These are phyloP conservation scores for Diplosoma virens DNA, from an alignment of 23 tunicate genomes.

Conservation along the genomic window DNA sequence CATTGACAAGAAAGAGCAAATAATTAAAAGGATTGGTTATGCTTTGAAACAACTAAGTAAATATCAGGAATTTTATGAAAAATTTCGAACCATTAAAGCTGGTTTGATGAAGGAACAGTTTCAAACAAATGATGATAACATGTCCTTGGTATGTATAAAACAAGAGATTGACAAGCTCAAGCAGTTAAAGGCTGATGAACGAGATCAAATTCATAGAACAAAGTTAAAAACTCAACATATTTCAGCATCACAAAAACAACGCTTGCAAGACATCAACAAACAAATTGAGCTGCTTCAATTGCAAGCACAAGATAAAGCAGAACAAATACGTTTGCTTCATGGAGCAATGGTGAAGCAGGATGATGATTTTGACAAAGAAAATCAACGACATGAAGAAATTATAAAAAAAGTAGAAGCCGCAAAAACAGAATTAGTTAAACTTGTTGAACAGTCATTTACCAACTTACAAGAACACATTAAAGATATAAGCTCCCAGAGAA, in stretches of 20 bases:
- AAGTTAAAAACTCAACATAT: conserved; percentile 20
- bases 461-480: not conserved
- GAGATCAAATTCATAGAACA: conserved; percentile 38
- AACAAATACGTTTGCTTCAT: not conserved
- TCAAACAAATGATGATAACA: not conserved
- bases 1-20: conserved; percentile 6
- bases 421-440: not conserved
- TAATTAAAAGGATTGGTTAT: conserved; percentile 15
- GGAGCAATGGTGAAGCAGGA: not conserved
- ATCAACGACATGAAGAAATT: not conserved
- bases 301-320: not conserved
- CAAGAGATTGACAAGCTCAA: conserved; percentile 36
- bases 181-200: conserved; percentile 3
- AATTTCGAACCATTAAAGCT: conserved; percentile 3
- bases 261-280: not conserved
- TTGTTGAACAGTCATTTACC: not conserved
- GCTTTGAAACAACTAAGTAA: conserved; percentile 3
- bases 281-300: conserved; percentile 1
- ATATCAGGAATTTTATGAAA: conserved; percentile 10
- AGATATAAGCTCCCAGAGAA: too few relatives aligned
- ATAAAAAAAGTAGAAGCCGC: not conserved
- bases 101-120: conserved; percentile 19
- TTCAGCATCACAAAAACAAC: conserved; percentile 19
- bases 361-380: not conserved
- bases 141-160: not conserved